Evolutionary conservation across 1,140 invertebrate species (phyloP), one percentile per base, ranked within the genome.

Genomic region (Nixonia krombeini): DNA sequence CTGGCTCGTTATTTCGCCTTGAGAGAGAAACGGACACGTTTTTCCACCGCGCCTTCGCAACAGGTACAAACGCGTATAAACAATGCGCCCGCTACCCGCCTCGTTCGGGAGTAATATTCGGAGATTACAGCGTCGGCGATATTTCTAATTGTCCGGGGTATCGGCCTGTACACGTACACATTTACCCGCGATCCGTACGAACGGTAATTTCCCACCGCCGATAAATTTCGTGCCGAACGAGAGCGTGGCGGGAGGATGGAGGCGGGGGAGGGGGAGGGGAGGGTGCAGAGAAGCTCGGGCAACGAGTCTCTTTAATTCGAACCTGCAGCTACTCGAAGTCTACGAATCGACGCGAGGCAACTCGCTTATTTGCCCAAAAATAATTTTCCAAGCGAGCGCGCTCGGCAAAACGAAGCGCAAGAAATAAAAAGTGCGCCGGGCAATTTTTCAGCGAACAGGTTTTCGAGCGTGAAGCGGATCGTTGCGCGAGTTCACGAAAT

Each of bases 401-500:
- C 56, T 46, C 38, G 15, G 45, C 23, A 38, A 49, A 42, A 55
- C 42, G 41, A 49, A 42, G 35, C 40, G 41, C 10, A 38, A 25
- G 23, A 47, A 42, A 49, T 33, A 26, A 47, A 47, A 47, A 47
- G 26, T 21, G 49, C 26, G 18, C 13, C 40, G 42, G 35, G 53
- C 26, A 53, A 69, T 69, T 63, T 69, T 63, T 63, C 45, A 63
- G 42, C 65, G 57, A 68, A 68, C 65, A 68, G 65, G 65, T 69
- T 69, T 69, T 69, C 53, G 53, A 52, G 29, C 51, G 28, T 23
- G 49, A 53, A 57, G 44, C 53, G 26, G 29, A 15, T 33, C 55
- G 64, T 38, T 42, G 47, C 26, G 41, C 37, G 58, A 62, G 65
- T 69, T 45, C 66, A 69, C 66, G 66, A 69, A 69, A 69, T 55